A percentile compares a stretch with the other conserved stretches of the same genome.
phyloP scores from a whole-genome alignment of 2,113 vertebrate species.

The Cinclus mexicanus region DNA sequence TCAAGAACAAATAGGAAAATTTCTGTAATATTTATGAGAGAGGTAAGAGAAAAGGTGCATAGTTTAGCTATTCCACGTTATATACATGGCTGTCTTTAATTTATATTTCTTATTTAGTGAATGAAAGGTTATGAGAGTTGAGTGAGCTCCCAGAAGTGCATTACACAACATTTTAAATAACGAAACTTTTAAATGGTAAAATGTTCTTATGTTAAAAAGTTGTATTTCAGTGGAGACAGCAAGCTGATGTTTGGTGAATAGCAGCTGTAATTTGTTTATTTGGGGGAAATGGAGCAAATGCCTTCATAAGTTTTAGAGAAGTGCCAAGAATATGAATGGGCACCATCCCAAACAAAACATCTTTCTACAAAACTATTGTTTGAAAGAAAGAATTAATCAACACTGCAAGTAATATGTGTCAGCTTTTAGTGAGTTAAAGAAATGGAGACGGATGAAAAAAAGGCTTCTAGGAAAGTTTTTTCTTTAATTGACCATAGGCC shows the following conservation, averaged over 20 bases:
- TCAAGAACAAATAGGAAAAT: background rate
- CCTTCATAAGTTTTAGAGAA: background rate
- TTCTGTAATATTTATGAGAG: background rate
- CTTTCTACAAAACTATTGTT: background rate
- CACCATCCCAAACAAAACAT: background rate
- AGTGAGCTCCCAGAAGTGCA: background rate
- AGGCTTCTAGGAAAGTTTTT: background rate
- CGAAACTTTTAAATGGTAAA: background rate
- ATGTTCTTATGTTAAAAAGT: background rate
- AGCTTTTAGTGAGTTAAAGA: background rate
- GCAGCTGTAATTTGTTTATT: background rate
- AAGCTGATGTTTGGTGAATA: background rate
- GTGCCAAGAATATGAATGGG: background rate
- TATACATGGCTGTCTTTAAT: background rate
- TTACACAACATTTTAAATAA: background rate
- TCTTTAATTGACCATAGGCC: background rate
- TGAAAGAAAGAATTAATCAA: background rate
- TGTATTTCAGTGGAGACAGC: background rate
- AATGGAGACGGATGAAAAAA: accelerated
- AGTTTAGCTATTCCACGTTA: background rate
- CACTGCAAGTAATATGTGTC: background rate
- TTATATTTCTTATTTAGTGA: background rate
- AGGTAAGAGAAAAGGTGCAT: background rate
- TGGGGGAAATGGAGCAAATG: background rate
- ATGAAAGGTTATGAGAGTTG: background rate